phyloP scores from a whole-genome alignment of 2,113 vertebrate species.

The Salminus brasiliensis region DNA sequence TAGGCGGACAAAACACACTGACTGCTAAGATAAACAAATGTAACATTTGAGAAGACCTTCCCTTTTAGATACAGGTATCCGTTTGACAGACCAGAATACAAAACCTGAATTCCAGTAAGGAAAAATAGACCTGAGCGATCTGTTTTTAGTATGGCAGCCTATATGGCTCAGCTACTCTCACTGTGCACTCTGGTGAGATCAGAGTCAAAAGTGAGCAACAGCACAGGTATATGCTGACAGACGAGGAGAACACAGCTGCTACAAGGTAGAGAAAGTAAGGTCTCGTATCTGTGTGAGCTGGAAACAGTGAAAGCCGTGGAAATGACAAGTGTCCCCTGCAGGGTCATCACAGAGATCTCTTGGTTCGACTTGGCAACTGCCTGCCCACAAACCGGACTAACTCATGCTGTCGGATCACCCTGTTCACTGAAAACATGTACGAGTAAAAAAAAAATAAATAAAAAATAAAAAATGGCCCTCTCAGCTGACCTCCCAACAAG shows the following conservation, averaged over 20 bases:
- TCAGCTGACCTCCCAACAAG: not conserved
- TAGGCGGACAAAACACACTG: no score
- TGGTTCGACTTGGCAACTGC: not conserved
- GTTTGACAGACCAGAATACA: no score
- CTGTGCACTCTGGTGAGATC: no score
- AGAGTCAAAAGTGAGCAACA: not conserved
- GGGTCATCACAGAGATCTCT: not conserved
- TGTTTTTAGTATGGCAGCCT: no score
- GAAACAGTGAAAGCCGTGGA: not conserved
- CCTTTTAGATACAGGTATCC: no score
- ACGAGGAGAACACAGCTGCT: not conserved
- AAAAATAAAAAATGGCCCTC: not conserved
- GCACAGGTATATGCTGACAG: not conserved
- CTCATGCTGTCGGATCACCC: not conserved
- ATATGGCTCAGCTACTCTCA: no score
- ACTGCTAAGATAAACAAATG: no score
- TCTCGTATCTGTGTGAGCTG: not conserved
- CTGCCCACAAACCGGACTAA: not conserved
- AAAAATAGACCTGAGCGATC: no score
- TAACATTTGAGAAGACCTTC: no score
- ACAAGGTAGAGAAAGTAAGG: not conserved
- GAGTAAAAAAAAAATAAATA: not conserved
- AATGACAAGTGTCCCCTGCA: slow-evolving; percentile 1
- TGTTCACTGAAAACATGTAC: not conserved
- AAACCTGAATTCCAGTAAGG: no score